These are phyloP conservation scores for Cinclus cinclus DNA, from an alignment of 2,113 vertebrate species.

Conservation along the genomic window DNA sequence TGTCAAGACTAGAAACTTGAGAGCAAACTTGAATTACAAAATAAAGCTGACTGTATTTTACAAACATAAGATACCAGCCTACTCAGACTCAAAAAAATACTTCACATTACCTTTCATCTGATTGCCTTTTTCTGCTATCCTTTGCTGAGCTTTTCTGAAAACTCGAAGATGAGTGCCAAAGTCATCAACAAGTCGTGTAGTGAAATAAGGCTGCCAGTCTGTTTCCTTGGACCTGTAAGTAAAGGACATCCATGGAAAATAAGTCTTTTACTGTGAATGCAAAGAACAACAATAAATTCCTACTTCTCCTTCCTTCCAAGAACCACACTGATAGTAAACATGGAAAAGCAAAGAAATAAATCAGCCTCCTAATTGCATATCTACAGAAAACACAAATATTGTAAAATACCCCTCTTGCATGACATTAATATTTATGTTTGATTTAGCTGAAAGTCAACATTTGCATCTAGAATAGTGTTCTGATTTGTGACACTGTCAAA, in stretches of 20 bases:
- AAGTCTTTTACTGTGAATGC: not conserved
- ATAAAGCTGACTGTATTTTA: not conserved
- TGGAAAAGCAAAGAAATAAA: not conserved
- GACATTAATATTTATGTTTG: not conserved
- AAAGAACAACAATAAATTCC: not conserved
- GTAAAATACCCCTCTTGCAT: not conserved
- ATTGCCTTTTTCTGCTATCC: constrained; percentile 89
- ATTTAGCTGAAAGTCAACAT: not conserved
- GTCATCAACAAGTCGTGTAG: constrained; percentile 95
- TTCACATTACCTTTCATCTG: constrained; percentile 81
- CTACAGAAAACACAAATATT: not conserved
- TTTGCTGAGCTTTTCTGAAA: constrained; percentile 97
- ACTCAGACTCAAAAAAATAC: not conserved
- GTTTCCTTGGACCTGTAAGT: constrained; percentile 92
- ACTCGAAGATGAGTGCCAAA: constrained; percentile 97
- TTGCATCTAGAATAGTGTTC: not conserved
- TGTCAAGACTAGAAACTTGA: not conserved
- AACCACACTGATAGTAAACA: not conserved
- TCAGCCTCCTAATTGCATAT: not conserved
- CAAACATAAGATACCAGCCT: not conserved
- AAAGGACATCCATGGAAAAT: not conserved
- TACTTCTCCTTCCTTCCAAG: not conserved
- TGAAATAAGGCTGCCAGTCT: constrained; percentile 99
- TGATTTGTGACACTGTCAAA: not conserved
- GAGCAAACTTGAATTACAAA: not conserved